phyloP scores from a whole-genome alignment of 2,888 invertebrate species.

The Scaptomyza caliginosa region DNA sequence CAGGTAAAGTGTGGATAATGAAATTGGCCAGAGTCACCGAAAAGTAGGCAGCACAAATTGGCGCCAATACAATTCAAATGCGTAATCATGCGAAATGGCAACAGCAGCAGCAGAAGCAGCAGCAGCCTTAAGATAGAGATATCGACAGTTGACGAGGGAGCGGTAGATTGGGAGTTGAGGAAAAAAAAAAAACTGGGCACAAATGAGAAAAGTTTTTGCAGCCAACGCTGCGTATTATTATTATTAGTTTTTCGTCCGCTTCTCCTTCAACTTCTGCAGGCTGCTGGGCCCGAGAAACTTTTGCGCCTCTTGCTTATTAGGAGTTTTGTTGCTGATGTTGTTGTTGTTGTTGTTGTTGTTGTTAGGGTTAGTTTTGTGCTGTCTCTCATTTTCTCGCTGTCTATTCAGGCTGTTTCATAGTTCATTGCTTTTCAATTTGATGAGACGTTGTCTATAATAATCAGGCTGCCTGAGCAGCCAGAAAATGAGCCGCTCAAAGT shows the following conservation, averaged over 20 bases:
- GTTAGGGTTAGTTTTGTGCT: conserved; percentile 31
- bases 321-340: conserved; percentile 19
- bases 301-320: conserved; percentile 55
- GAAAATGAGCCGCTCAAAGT: conserved; percentile 63
- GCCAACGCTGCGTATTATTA: conserved; percentile 68
- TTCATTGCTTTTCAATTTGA: conserved; percentile 84
- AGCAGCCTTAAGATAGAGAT: conserved; percentile 16
- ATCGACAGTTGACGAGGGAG: not conserved
- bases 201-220: conserved; percentile 78
- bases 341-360: conserved; percentile 14
- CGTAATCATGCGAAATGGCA: conserved; percentile 70
- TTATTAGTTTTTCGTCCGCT: conserved; percentile 71
- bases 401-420: conserved; percentile 74
- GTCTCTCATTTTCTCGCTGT: not conserved
- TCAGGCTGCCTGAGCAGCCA: conserved; percentile 61
- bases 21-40: conserved; percentile 40
- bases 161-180: not conserved
- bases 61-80: conserved; percentile 69
- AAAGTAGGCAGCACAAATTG: conserved; percentile 35
- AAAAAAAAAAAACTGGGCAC: conserved; percentile 38
- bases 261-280: not conserved
- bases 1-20: conserved; percentile 50
- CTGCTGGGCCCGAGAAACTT: conserved; percentile 39
- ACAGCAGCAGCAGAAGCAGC: conserved; percentile 13
- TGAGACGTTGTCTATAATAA: conserved; percentile 82